These are phyloP conservation scores for Drosophila histrio DNA, from an alignment of 2,888 invertebrate species.

Conservation along the genomic window DNA sequence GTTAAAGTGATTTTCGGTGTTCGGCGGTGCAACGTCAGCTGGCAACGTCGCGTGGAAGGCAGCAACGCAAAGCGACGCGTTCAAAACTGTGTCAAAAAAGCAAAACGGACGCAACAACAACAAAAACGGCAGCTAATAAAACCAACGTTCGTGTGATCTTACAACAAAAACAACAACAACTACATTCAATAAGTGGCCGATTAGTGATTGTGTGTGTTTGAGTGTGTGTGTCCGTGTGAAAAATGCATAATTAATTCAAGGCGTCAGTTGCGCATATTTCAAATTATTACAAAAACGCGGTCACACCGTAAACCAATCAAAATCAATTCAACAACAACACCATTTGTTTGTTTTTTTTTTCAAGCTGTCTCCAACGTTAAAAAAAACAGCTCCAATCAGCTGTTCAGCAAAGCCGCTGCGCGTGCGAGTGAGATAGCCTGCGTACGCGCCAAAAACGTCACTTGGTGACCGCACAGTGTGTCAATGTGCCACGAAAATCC, in stretches of 20 bases:
- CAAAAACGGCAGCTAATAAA: constrained; percentile 27
- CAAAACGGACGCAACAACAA: constrained; percentile 34
- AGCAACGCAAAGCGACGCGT: constrained; percentile 14
- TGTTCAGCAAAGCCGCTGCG: constrained; percentile 46
- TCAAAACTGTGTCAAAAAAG: constrained; percentile 62
- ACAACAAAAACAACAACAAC: constrained; percentile 17
- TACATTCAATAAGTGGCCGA: constrained; percentile 32
- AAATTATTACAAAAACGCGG: constrained; percentile 39
- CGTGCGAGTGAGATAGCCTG: constrained; percentile 49
- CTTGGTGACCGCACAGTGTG: constrained; percentile 47
- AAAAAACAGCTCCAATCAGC: constrained; percentile 57
- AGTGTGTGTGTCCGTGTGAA: constrained; percentile 10
- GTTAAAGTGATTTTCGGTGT: constrained; percentile 8
- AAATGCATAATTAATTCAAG: constrained; percentile 56
- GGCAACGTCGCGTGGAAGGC: constrained; percentile 4
- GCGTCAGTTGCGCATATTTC: constrained; percentile 58
- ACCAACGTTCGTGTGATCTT: constrained; percentile 28
- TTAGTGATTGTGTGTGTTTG: constrained; percentile 16
- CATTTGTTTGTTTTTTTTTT: constrained; percentile 53
- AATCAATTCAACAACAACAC: constrained; percentile 32
- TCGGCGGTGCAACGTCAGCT: constrained; percentile 5
- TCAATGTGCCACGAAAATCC: neutral
- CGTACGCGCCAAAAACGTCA: constrained; percentile 65
- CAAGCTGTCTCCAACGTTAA: constrained; percentile 40
- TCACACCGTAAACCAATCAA: constrained; percentile 33